These are phyloP conservation scores for Equus przewalskii DNA, from an alignment of 2,113 vertebrate genomes.

Conservation along the genomic window DNA sequence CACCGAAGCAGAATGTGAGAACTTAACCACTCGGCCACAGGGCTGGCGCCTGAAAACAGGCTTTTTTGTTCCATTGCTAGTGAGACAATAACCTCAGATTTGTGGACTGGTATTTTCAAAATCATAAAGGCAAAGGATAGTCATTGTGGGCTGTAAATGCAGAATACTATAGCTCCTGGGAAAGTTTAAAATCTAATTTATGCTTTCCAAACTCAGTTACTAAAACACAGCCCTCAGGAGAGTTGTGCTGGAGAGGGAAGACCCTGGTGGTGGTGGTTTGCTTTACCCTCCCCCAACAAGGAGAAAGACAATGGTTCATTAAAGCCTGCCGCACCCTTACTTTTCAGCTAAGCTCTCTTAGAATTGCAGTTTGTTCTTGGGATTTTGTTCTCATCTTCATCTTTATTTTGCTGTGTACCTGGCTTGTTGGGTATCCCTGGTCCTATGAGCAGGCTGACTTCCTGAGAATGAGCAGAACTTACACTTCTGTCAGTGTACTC, in stretches of 20 bases:
- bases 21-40: too few species aligned
- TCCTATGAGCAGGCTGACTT: background rate
- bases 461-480: background rate
- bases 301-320: slow-evolving; percentile 15
- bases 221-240: background rate
- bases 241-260: background rate
- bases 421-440: background rate
- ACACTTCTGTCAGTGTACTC: background rate
- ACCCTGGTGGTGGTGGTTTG: background rate
- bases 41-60: background rate
- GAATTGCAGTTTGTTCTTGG: background rate
- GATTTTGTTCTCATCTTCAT: background rate
- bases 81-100: background rate
- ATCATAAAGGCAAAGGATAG: background rate
- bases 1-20: too few species aligned
- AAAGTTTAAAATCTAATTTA: background rate
- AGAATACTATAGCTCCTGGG: background rate
- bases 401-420: background rate
- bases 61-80: background rate
- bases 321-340: background rate
- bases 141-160: background rate
- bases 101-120: background rate
- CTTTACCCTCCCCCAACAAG: background rate
- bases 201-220: background rate
- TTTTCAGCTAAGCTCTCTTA: background rate